phyloP scores from a whole-genome alignment of 1,140 invertebrate genomes.

The Drosophila bipectinata region DNA sequence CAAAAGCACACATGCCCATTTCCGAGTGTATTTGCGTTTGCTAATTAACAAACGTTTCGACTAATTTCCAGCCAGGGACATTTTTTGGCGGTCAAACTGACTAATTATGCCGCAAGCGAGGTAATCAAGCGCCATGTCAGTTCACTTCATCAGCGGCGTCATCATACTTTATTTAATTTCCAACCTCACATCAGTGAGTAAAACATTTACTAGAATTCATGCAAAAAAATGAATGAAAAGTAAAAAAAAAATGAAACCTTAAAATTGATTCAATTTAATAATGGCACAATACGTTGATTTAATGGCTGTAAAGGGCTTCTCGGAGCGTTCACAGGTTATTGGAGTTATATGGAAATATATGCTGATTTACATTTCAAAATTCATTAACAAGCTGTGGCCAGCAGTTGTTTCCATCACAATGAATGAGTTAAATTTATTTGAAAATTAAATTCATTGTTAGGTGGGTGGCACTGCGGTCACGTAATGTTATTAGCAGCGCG shows the following conservation, averaged over 20 bases:
- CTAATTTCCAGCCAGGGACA: constrained; percentile 21
- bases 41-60: constrained; percentile 53
- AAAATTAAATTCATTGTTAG: constrained; percentile 19
- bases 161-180: constrained; percentile 20
- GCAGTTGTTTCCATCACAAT: constrained; percentile 16
- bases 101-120: constrained; percentile 38
- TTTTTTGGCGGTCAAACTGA: constrained; percentile 28
- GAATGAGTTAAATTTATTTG: constrained; percentile 16
- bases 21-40: constrained; percentile 42
- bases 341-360: constrained; percentile 8
- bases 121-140: constrained; percentile 38
- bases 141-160: constrained; percentile 34
- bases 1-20: constrained; percentile 5
- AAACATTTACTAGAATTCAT: not conserved
- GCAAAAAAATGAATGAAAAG: not conserved
- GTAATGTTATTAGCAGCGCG: constrained; percentile 7
- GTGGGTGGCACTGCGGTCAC: constrained; percentile 5
- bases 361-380: constrained; percentile 42
- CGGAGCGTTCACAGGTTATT: constrained; percentile 12
- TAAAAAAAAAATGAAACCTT: not conserved
- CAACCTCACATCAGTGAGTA: not conserved
- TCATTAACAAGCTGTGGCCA: constrained; percentile 8
- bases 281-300: constrained; percentile 26
- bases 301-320: constrained; percentile 7
- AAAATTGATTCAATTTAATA: constrained; percentile 18